phyloP scores from a whole-genome alignment of 2,797 vertebrate species.

The Pipistrellus pipistrellus region DNA sequence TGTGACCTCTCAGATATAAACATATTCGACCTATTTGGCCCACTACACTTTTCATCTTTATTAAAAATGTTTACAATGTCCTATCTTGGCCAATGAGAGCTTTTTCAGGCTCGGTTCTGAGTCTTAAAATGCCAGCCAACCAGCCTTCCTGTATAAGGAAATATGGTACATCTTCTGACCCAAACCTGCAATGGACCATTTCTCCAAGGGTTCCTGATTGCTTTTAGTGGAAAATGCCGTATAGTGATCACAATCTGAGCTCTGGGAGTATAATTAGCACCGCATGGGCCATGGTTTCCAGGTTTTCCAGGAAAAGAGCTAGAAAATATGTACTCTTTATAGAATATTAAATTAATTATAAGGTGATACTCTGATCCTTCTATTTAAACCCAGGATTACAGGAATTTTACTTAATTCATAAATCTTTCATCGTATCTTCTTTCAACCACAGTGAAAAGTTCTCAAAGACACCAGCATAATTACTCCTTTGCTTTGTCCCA shows the following conservation, averaged over 20 bases:
- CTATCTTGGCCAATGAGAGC: background rate
- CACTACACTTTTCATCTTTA: background rate
- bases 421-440: background rate
- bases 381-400: background rate
- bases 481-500: background rate
- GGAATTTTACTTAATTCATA: background rate
- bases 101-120: background rate
- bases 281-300: background rate
- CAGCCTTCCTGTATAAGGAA: background rate
- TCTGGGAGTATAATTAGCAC: too few relatives aligned
- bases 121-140: background rate
- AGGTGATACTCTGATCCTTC: background rate
- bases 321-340: background rate
- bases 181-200: background rate
- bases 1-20: background rate
- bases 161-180: background rate
- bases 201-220: background rate
- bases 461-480: background rate
- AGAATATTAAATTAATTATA: background rate
- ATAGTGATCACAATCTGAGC: background rate
- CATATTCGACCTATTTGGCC: background rate
- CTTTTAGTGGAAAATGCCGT: background rate
- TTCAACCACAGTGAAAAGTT: background rate
- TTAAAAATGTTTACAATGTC: background rate
- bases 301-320: background rate